Conservation (phyloP, 2,797 vertebrate genomes). For the Zalophus californianus region DNA sequence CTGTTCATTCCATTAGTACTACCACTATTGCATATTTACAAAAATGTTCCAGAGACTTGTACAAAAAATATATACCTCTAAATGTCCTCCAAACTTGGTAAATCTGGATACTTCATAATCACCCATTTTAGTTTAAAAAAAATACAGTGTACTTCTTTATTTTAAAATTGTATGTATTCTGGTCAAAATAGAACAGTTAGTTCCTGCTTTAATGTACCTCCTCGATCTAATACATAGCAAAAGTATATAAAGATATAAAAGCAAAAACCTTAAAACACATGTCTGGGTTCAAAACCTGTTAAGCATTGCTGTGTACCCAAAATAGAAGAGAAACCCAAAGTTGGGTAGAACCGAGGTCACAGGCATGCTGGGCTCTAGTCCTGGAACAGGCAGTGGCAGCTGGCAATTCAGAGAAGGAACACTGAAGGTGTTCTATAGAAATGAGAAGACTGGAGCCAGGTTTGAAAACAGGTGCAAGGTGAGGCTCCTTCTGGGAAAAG, state of each 20-base stretch:
- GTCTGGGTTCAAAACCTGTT: neutral
- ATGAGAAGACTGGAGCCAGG: neutral
- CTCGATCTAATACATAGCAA: neutral
- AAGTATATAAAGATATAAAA: neutral
- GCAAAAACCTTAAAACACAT: neutral
- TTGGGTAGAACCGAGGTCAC: neutral
- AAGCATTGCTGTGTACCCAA: neutral
- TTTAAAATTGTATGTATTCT: neutral
- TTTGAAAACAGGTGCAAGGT: neutral
- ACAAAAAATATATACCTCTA: neutral
- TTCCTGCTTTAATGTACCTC: neutral
- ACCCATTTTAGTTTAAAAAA: constrained; percentile 33
- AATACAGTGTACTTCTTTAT: neutral
- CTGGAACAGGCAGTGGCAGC: neutral
- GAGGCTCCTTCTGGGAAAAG: neutral
- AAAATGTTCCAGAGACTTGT: constrained; percentile 7
- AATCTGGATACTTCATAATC: neutral
- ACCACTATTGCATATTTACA: neutral
- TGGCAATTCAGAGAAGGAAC: neutral
- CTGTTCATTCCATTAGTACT: neutral
- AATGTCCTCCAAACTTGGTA: neutral
- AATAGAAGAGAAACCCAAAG: neutral
- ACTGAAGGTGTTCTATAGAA: neutral
- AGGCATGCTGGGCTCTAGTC: neutral
- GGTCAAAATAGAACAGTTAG: neutral